These are phyloP conservation scores for Meghimatium bilineatum DNA, from an alignment of 2,888 invertebrate genomes.

Conservation along the genomic window DNA sequence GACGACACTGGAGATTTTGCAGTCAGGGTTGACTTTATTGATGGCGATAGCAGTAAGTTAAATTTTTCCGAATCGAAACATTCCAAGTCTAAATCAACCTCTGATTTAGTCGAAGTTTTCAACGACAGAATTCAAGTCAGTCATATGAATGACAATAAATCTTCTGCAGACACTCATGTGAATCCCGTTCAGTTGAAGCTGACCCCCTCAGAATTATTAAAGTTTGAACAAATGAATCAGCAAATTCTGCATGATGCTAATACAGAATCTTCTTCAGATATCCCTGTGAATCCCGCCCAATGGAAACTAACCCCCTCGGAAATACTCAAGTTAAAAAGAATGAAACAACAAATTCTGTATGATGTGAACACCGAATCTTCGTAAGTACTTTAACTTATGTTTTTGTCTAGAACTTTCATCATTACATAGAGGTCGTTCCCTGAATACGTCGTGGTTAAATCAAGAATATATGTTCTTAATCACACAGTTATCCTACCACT, in stretches of 20 bases:
- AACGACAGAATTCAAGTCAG: constrained; percentile 17
- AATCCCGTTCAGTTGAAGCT: constrained; percentile 35
- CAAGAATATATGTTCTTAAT: too few species aligned
- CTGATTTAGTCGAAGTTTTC: constrained; percentile 35
- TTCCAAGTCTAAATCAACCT: constrained; percentile 39
- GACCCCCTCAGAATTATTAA: constrained; percentile 37
- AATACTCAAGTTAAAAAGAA: constrained; percentile 30
- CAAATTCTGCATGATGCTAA: constrained; percentile 44
- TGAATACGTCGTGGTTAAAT: too few species aligned
- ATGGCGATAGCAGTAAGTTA: constrained; percentile 52
- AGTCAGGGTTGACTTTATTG: not conserved
- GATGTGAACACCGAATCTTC: constrained; percentile 46
- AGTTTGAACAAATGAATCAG: constrained; percentile 33
- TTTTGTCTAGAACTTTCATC: too few species aligned
- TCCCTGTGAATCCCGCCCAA: constrained; percentile 15
- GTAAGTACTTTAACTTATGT: too few species aligned
- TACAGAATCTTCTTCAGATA: constrained; percentile 43
- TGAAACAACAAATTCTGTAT: constrained; percentile 40
- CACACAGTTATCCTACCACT: too few species aligned
- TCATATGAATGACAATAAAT: constrained; percentile 43
- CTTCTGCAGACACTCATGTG: constrained; percentile 28
- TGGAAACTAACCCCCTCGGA: constrained; percentile 43
- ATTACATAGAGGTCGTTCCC: too few species aligned
- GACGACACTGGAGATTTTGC: not conserved
- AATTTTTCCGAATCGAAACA: constrained; percentile 19